A percentile compares a stretch with the other conserved stretches of the same genome.
These are phyloP conservation scores for Pemphredon lugubris DNA, from an alignment of 2,888 invertebrate species.

Conservation along the genomic window DNA sequence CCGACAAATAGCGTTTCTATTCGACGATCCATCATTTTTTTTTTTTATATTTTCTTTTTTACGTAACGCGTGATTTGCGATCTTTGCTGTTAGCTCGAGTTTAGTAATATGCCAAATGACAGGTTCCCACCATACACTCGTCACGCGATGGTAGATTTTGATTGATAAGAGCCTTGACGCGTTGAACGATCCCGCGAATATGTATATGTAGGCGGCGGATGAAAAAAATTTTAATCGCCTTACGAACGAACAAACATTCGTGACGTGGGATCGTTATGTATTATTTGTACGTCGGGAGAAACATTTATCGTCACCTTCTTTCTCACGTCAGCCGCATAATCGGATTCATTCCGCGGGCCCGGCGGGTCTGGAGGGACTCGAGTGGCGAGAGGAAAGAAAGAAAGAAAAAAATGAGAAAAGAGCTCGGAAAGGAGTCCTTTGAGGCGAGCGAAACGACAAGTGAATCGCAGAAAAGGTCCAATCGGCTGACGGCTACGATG, in stretches of 20 bases:
- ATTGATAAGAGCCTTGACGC: conserved; percentile 30
- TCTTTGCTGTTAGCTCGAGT: conserved; percentile 1
- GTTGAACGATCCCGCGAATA: conserved; percentile 36
- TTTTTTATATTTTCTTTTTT: no score
- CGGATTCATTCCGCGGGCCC: conserved; percentile 10
- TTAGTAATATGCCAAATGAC: conserved; percentile 30
- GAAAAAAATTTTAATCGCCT: no score
- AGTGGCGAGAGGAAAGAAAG: no score
- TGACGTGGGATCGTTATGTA: background rate
- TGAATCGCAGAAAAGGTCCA: conserved; percentile 65
- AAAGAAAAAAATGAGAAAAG: conserved; percentile 52
- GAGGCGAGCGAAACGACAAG: conserved; percentile 48
- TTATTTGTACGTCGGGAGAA: conserved; percentile 5
- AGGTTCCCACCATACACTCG: conserved; percentile 28
- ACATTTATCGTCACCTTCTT: conserved; percentile 43
- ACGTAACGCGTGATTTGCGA: conserved; percentile 23
- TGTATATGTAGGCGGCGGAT: no score
- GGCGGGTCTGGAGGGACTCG: background rate
- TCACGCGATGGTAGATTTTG: conserved; percentile 41
- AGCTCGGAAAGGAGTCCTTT: conserved; percentile 30
- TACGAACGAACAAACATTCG: background rate
- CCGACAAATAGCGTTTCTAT: background rate
- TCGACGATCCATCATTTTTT: conserved; percentile 38
- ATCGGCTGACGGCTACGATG: conserved; percentile 56
- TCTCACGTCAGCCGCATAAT: conserved; percentile 20